Evolutionary conservation across 2,797 vertebrate species (phyloP), one percentile per base, ranked within the genome.

Genomic region (Pipistrellus pipistrellus): DNA sequence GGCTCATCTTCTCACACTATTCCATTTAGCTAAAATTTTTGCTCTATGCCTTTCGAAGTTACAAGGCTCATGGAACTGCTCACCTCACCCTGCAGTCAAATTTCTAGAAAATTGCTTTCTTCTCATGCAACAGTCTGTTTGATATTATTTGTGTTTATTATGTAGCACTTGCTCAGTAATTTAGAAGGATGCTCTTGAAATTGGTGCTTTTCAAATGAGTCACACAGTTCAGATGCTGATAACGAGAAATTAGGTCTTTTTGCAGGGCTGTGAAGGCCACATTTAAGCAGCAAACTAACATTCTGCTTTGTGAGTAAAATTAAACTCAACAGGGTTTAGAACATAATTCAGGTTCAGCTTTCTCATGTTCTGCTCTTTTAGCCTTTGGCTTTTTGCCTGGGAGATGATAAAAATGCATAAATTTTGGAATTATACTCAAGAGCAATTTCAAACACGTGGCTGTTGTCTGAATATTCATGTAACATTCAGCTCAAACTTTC

Each of bases 371-470:
- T 96, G 62, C 94, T 97, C 92, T 91, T 55, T 66, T 95, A 97
- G 95, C 94, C 89, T 96, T 96, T 97, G 69, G 97, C 97, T 97
- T 84, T 96, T 10, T 57, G 94, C 95, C n/a, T 96, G 62, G 44
- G 82, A 97, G 94, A 97, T 97, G 97, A 94, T 27, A 95, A 76
- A 73, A 83, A 95, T 93, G 76, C 48, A 95, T 46, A 84, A 88
- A 93, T 96, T 93, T 87, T 95, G 93, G 73, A 97, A 96, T 93
- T 96, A 94, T 64, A 35, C 96, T 96, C 95, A 62, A 93, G 88
- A 94, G 85, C 17, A 0, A 53, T 97, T 97, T 95, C 91, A 95
- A 96, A 95, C 88, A 93, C 35, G 81, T 96, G 97, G 83, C 57
- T 93, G 48, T 59, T 73, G 38, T 96, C 59, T 96, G 93, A 96